Evolutionary conservation across 2,113 vertebrate genomes (phyloP).

Genomic region (Zapus hudsonius): DNA sequence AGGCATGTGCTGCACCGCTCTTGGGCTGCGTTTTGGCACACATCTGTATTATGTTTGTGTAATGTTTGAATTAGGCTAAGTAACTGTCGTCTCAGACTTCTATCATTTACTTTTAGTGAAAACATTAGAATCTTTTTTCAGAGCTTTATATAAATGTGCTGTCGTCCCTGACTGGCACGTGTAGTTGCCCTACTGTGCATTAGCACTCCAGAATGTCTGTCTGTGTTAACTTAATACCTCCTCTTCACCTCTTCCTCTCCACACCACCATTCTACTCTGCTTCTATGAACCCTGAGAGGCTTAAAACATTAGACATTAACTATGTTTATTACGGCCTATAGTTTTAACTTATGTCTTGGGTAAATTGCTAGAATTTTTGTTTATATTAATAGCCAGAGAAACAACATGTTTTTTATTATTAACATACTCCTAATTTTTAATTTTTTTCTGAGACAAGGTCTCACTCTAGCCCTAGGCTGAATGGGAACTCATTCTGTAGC

Average conservation of each 20-base stretch:
- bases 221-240: background rate
- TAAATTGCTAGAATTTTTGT: constrained; percentile 48
- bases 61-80: background rate
- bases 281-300: background rate
- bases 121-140: background rate
- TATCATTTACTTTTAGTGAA: background rate
- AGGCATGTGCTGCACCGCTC: background rate
- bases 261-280: background rate
- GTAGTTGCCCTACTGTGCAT: background rate
- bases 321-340: background rate
- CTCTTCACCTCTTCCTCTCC: too few relatives aligned
- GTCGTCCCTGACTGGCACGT: background rate
- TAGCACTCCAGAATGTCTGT: background rate
- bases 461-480: too few relatives aligned
- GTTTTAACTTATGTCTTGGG: constrained; percentile 24
- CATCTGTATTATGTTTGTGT: background rate
- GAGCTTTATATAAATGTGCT: background rate
- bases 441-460: too few relatives aligned
- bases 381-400: background rate
- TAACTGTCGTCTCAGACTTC: background rate
- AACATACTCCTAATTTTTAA: background rate
- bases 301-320: background rate
- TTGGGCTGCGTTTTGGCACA: background rate
- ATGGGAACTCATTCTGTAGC: too few relatives aligned
- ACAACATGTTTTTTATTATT: constrained; percentile 3